A percentile compares a stretch with the other conserved stretches of the same genome.
phyloP scores from a whole-genome alignment of 1,140 invertebrate genomes.

The Phenacoccus solenopsis region DNA sequence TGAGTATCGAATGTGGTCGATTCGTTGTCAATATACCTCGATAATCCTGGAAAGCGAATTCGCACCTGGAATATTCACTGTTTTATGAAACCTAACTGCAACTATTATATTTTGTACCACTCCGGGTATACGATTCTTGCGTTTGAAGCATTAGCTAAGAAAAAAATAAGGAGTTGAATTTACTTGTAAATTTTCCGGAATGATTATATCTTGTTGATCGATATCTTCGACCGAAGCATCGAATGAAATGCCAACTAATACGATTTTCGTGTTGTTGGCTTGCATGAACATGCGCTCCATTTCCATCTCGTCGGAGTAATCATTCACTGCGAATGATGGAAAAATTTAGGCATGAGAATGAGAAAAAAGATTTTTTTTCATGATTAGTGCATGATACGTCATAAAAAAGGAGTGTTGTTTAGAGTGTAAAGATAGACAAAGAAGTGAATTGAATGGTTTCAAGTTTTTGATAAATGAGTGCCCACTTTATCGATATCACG shows the following conservation, averaged over 20 bases:
- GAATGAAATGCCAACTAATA: neutral
- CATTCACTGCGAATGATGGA: neutral
- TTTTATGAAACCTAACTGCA: too few species aligned
- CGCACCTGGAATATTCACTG: neutral
- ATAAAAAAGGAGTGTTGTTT: too few species aligned
- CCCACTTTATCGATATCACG: too few species aligned
- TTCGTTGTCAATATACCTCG: neutral
- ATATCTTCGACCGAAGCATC: neutral
- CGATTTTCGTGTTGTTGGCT: neutral
- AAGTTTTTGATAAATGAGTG: too few species aligned
- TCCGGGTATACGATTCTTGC: too few species aligned
- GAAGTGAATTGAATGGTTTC: too few species aligned
- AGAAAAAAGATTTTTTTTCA: too few species aligned
- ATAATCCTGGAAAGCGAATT: slow-evolving; percentile 5
- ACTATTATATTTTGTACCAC: too few species aligned
- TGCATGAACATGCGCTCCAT: neutral
- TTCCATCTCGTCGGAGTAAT: neutral
- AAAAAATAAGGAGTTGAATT: neutral
- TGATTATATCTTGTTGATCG: neutral
- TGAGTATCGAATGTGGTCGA: slow-evolving; percentile 25
- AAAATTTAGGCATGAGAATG: too few species aligned
- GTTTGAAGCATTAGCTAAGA: too few species aligned
- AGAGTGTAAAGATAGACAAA: too few species aligned
- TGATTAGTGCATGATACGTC: too few species aligned
- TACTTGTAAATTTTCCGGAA: neutral